Evolutionary conservation across 1,140 invertebrate genomes (phyloP), one percentile per base, ranked within the genome.

Genomic region (Neodiprion fabricii): DNA sequence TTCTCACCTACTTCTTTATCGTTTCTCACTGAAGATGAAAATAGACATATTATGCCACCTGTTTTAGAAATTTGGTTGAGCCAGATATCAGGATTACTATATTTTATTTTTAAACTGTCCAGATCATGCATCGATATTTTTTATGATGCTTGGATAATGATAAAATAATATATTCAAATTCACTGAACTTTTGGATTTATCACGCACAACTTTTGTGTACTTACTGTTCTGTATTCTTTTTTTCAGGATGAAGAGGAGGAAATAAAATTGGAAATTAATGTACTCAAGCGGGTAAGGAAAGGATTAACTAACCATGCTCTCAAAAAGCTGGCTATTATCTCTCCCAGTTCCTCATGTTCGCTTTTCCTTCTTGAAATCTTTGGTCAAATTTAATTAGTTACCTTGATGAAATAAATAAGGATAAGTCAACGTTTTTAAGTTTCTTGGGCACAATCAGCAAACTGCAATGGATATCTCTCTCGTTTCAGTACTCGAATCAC

Each of bases 261-360:
- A 92, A 99, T 99, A 75, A 99, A 99, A 89, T 91, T 99, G 79
- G 98, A 99, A 91, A 99, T 99, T 77, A 99, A 99, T 92, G 98
- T 99, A 80, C 91, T 99, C 72, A 99, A 99, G 90, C 98, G 94
- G 83, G 89, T 89, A 80, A 85, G 14, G 11, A 67, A 74, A 12
- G 12, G 9, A 14, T 61, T 40, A 40, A 40, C 28, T 40, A 21
- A 21, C 17, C 17, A 21, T 21, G 17, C 17, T 21, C 17, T 21
- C 0, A 21, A 21, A 21, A 21, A 21, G 17, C 17, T 21, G 61
- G 61, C n/a, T 11, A 65, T n/a, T 65, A n/a, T 12, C 61, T 65
- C 61, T 12, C 61, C 11, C 21, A 72, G 21, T 17, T 14, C 71
- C 67, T 69, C 17, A 1, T 74, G 50, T 71, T 71, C 47, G 47